Conservation (phyloP, 2,797 vertebrate species). For the Masticophis lateralis region DNA sequence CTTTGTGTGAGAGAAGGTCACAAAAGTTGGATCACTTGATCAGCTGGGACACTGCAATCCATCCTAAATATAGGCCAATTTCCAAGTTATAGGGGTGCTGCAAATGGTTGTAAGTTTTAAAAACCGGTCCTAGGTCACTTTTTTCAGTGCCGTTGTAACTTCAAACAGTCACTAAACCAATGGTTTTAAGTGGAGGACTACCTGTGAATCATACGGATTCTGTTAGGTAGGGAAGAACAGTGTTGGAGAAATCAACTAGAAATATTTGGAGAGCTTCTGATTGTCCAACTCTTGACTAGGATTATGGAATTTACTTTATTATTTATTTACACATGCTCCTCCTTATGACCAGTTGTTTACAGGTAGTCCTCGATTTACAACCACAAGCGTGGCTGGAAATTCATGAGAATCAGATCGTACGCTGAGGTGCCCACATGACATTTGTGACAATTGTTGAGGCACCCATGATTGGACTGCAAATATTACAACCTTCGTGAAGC, state of each 20-base stretch:
- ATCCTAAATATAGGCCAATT: not conserved
- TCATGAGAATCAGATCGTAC: not conserved
- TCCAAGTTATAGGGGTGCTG: not conserved
- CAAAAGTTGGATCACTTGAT: not conserved
- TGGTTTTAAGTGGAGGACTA: not conserved
- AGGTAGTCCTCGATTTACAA: not conserved
- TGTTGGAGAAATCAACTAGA: not conserved
- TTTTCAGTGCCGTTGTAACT: not conserved
- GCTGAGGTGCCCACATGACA: no score
- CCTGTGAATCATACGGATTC: not conserved
- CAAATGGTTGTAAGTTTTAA: not conserved
- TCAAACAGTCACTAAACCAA: not conserved
- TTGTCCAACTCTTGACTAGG: not conserved
- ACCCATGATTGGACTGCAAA: no score
- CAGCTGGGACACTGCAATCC: not conserved
- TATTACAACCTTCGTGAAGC: no score
- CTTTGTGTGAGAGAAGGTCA: not conserved
- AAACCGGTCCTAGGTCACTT: not conserved
- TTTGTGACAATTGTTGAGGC: no score
- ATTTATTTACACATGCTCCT: not conserved
- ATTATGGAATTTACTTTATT: not conserved
- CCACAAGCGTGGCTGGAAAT: not conserved
- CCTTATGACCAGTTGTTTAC: not conserved
- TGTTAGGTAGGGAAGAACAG: not conserved
- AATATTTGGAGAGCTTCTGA: not conserved